phyloP scores from a whole-genome alignment of 2,797 vertebrate genomes.

The Hyperoplus immaculatus region DNA sequence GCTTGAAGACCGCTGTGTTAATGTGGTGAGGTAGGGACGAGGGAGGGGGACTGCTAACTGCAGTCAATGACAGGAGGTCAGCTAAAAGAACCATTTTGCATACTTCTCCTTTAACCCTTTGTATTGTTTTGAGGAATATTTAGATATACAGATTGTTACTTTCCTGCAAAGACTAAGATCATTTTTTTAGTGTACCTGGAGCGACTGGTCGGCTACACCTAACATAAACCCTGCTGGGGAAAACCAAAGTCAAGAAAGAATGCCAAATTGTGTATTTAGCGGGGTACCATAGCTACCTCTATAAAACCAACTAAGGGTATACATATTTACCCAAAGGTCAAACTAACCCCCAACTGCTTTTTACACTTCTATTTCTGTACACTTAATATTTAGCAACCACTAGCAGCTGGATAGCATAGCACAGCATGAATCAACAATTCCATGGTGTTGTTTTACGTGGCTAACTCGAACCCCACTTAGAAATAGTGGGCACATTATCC shows the following conservation, averaged over 20 bases:
- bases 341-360: too few relatives aligned
- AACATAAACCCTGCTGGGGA: neutral
- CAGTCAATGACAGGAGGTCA: too few relatives aligned
- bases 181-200: too few relatives aligned
- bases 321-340: too few relatives aligned
- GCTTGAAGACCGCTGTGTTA: too few relatives aligned
- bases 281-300: neutral
- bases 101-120: conserved; percentile 16
- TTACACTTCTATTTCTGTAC: neutral
- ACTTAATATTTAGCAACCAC: neutral
- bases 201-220: too few relatives aligned
- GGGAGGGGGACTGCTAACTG: too few relatives aligned
- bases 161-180: neutral
- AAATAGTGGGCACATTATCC: neutral
- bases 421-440: neutral
- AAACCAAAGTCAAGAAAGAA: neutral
- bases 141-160: neutral
- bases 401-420: neutral
- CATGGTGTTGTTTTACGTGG: neutral
- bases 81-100: too few relatives aligned
- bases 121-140: neutral
- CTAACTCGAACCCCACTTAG: neutral
- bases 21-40: too few relatives aligned
- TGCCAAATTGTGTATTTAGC: neutral
- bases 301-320: neutral